Conservation (phyloP, 2,888 invertebrate genomes). For the Stictocephala bisonia region DNA sequence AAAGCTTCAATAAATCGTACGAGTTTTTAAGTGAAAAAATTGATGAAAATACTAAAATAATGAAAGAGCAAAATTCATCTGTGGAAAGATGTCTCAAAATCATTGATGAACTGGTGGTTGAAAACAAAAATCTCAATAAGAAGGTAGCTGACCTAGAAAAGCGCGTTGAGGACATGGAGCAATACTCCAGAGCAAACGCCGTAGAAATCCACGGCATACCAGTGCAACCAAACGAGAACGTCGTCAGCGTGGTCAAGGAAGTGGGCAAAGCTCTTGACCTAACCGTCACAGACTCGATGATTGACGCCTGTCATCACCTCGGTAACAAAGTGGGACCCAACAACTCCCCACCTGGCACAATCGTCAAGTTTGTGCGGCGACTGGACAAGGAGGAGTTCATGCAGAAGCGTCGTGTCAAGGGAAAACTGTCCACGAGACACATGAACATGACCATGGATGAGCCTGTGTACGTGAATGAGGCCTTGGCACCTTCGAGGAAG, state of each 20-base stretch:
- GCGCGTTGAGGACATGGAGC: constrained; percentile 27
- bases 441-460: background rate
- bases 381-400: background rate
- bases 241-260: background rate
- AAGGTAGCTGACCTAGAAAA: background rate
- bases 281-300: background rate
- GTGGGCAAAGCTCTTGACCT: constrained; percentile 3
- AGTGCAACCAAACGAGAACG: constrained; percentile 2
- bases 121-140: constrained; percentile 6
- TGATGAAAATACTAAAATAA: background rate
- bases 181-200: constrained; percentile 11
- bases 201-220: constrained; percentile 34
- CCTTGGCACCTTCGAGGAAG: constrained; percentile 2
- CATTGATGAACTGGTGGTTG: background rate
- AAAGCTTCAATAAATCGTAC: background rate
- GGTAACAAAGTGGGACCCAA: background rate
- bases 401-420: too few relatives aligned
- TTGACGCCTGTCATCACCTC: constrained; percentile 35
- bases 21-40: background rate
- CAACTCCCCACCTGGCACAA: background rate
- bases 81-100: background rate
- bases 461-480: constrained; percentile 44
- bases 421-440: constrained; percentile 22
- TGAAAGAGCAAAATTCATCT: background rate
- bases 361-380: constrained; percentile 27